A percentile compares a stretch with the other conserved stretches of the same genome.
Conservation (phyloP, 1,140 invertebrate species). For the Drosophila erecta region DNA sequence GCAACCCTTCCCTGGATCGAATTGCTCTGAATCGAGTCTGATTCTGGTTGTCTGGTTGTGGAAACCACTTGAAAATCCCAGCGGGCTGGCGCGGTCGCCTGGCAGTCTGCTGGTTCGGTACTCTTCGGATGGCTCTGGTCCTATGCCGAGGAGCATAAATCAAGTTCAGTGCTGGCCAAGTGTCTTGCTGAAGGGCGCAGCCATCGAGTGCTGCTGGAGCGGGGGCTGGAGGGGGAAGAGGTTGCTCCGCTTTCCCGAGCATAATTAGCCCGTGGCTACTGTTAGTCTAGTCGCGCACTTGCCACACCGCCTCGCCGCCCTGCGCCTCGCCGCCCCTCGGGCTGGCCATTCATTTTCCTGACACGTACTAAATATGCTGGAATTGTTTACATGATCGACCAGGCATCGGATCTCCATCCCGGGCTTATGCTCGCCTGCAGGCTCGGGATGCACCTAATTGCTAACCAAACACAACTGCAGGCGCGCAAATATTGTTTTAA, state of each 20-base stretch:
- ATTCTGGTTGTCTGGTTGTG: not conserved
- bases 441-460: slow-evolving; percentile 67
- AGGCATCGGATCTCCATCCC: slow-evolving; percentile 28
- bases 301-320: not conserved
- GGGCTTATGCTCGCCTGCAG: slow-evolving; percentile 45
- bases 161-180: slow-evolving; percentile 70
- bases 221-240: not conserved
- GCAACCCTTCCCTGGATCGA: too few relatives aligned
- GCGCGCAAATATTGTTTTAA: slow-evolving; percentile 77
- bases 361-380: slow-evolving; percentile 79
- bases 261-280: slow-evolving; percentile 75
- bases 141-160: slow-evolving; percentile 58
- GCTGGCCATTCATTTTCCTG: slow-evolving; percentile 71
- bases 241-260: slow-evolving; percentile 27
- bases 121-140: slow-evolving; percentile 3
- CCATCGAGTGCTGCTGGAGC: slow-evolving; percentile 49
- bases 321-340: slow-evolving; percentile 16
- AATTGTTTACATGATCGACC: slow-evolving; percentile 76
- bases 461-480: slow-evolving; percentile 67
- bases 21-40: not conserved
- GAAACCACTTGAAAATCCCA: slow-evolving; percentile 65
- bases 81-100: slow-evolving; percentile 37
- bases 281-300: slow-evolving; percentile 51
- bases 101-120: slow-evolving; percentile 57
- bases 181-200: slow-evolving; percentile 62